Conservation (phyloP, 2,797 vertebrate genomes). For the Falco concolor region DNA sequence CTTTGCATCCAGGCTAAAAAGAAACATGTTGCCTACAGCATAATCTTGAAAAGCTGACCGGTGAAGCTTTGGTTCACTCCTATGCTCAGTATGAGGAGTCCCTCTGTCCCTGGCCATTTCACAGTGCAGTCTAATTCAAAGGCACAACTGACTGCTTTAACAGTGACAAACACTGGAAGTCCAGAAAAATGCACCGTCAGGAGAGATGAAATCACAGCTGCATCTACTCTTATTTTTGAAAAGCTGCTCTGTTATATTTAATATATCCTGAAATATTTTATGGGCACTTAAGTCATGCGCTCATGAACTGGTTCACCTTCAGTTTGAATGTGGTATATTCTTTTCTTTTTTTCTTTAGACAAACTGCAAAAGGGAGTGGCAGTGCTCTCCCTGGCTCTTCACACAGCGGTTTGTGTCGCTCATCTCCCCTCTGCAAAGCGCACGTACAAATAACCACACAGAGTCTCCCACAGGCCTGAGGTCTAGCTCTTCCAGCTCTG, state of each 20-base stretch:
- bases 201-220: background rate
- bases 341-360: background rate
- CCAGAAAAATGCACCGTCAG: background rate
- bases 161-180: background rate
- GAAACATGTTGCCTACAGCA: background rate
- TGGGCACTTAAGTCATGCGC: background rate
- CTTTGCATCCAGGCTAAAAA: background rate
- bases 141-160: background rate
- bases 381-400: background rate
- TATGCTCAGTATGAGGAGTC: background rate
- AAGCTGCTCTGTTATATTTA: background rate
- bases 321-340: background rate
- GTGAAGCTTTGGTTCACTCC: background rate
- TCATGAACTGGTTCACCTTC: background rate
- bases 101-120: background rate
- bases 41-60: background rate
- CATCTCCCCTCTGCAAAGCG: background rate
- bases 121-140: background rate
- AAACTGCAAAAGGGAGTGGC: background rate
- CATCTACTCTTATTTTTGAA: background rate
- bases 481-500: background rate
- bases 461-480: background rate
- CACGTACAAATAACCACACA: background rate
- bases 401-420: background rate
- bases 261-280: background rate